These are phyloP conservation scores for Thamnophis sirtalis DNA, from an alignment of 2,113 vertebrate genomes.

Conservation along the genomic window DNA sequence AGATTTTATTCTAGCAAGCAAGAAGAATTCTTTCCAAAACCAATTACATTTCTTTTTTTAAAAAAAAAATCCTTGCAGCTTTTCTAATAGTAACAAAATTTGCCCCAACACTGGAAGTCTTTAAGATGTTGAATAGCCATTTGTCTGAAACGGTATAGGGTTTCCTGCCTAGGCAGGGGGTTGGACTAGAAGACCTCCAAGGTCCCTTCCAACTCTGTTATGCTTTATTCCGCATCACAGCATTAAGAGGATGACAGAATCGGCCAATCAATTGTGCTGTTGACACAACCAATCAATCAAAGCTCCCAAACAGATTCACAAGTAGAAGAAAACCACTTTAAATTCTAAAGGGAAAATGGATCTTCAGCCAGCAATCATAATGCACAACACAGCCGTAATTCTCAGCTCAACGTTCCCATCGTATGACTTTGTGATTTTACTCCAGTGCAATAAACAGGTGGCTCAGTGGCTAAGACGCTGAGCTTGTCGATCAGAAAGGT, in stretches of 20 bases:
- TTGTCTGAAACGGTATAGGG: too few relatives aligned
- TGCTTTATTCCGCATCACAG: not conserved
- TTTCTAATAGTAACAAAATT: conserved; percentile 1
- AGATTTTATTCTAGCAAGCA: not conserved
- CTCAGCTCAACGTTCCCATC: not conserved
- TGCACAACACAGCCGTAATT: not conserved
- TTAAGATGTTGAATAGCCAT: too few relatives aligned
- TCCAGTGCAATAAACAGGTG: not conserved
- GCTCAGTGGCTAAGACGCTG: too few relatives aligned
- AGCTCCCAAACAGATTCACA: not conserved
- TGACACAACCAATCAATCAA: not conserved
- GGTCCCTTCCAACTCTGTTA: too few relatives aligned
- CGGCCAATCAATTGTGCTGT: too few relatives aligned
- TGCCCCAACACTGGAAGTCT: not conserved
- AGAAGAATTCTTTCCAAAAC: not conserved
- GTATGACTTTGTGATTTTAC: not conserved
- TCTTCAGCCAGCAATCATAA: not conserved
- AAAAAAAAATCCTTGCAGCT: not conserved
- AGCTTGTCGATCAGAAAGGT: too few relatives aligned
- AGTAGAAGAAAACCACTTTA: not conserved
- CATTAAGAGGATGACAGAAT: not conserved
- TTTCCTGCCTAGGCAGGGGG: too few relatives aligned
- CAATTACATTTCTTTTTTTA: not conserved
- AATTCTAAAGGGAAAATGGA: not conserved
- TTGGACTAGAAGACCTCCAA: too few relatives aligned